Evolutionary conservation across 2,113 vertebrate species (phyloP).

Genomic region (Glaucomys volans): DNA sequence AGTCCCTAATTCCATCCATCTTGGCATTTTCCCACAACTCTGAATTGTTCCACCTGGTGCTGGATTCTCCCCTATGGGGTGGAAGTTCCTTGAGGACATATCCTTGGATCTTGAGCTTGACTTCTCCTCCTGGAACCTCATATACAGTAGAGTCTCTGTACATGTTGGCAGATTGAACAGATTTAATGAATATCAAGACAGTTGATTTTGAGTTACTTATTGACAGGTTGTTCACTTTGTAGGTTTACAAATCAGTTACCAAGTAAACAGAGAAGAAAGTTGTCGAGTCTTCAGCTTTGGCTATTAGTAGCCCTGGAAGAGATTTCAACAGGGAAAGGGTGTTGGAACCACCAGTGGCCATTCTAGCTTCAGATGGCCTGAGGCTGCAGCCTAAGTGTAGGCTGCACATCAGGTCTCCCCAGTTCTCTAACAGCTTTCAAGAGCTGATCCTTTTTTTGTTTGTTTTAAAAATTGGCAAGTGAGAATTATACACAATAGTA

Average conservation of each 20-base stretch:
- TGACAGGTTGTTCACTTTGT: neutral
- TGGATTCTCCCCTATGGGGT: fast-evolving
- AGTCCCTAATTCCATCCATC: neutral
- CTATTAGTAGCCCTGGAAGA: neutral
- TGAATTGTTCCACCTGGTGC: fast-evolving
- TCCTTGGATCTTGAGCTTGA: neutral
- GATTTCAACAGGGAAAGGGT: neutral
- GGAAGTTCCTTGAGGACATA: neutral
- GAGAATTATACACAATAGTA: too few species aligned
- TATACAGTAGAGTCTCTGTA: neutral
- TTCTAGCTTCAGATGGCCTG: neutral
- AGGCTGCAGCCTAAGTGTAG: neutral
- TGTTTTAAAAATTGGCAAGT: too few species aligned
- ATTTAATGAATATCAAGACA: neutral
- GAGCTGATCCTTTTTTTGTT: neutral
- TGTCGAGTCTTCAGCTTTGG: neutral
- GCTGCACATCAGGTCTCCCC: neutral
- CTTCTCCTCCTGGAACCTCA: neutral
- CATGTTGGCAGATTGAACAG: neutral
- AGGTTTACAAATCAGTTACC: neutral
- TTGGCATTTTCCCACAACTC: neutral
- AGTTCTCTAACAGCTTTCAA: too few species aligned
- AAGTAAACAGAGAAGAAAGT: neutral
- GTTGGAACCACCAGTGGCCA: neutral
- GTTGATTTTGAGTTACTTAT: neutral